Evolutionary conservation across 30 jellyfish, hydroid and myxozoan species (phyloP).

Genomic region (Hydra vulgaris): DNA sequence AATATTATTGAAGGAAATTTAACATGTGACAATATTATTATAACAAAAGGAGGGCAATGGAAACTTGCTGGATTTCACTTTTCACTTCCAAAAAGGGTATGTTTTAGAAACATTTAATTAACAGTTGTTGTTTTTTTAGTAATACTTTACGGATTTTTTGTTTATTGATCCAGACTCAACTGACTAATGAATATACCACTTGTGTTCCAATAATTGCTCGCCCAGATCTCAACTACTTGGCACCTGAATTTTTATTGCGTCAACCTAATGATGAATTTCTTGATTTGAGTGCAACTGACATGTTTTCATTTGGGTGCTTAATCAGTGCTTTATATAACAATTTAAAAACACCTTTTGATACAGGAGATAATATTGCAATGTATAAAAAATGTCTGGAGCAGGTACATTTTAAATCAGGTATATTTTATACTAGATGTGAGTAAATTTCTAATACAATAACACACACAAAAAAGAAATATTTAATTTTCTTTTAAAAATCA

Average conservation of each 20-base stretch:
- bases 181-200: conserved; percentile 9
- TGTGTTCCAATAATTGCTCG: conserved; percentile 39
- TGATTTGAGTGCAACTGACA: conserved; percentile 38
- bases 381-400: conserved; percentile 73
- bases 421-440: not conserved
- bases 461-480: too few species aligned
- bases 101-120: not conserved
- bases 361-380: conserved; percentile 53
- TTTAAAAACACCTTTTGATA: conserved; percentile 73
- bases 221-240: conserved; percentile 68
- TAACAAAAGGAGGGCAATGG: conserved; percentile 89
- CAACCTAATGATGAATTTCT: conserved; percentile 34
- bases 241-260: conserved; percentile 63
- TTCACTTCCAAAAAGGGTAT: conserved; percentile 44
- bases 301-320: conserved; percentile 76
- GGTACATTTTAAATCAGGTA: conserved; percentile 33
- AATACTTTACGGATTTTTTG: too few species aligned
- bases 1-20: conserved; percentile 63
- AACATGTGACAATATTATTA: conserved; percentile 48
- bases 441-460: not conserved
- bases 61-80: conserved; percentile 81
- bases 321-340: conserved; percentile 58
- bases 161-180: not conserved
- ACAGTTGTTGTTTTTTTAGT: too few species aligned
- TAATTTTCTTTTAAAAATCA: too few species aligned